Evolutionary conservation across 2,888 invertebrate genomes (phyloP).

Genomic region (Callyntrura sp.): DNA sequence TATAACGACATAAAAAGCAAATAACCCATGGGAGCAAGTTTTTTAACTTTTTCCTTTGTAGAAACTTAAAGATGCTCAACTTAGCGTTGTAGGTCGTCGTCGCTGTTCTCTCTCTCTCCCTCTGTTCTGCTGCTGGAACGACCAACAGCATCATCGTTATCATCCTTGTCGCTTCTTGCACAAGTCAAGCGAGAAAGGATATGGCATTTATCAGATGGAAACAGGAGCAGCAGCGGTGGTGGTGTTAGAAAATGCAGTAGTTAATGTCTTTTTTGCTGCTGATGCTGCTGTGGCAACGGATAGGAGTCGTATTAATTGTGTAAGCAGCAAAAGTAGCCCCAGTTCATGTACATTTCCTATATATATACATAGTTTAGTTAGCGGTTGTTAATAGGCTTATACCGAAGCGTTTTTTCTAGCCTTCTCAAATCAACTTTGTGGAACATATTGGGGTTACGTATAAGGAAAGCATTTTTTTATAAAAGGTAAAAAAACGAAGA

Average conservation of each 20-base stretch:
- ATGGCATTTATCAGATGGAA: constrained; percentile 32
- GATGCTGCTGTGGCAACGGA: not conserved
- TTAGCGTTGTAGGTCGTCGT: too few relatives aligned
- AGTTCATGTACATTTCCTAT: not conserved
- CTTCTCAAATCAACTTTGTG: not conserved
- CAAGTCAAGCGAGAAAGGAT: constrained; percentile 14
- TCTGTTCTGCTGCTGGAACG: not conserved
- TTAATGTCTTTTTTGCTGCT: not conserved
- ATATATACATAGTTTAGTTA: not conserved
- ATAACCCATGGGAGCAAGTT: not conserved
- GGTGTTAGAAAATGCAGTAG: not conserved
- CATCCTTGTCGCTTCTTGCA: not conserved
- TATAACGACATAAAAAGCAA: not conserved
- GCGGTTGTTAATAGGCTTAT: not conserved
- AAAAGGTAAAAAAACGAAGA: constrained; percentile 1
- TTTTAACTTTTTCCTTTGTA: not conserved
- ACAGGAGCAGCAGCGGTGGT: constrained; percentile 2
- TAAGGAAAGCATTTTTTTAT: constrained; percentile 5
- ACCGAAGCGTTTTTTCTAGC: not conserved
- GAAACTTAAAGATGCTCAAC: too few relatives aligned
- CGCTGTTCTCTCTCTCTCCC: not conserved
- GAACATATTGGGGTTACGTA: not conserved
- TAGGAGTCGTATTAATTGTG: too few relatives aligned
- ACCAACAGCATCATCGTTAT: not conserved
- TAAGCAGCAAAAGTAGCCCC: not conserved